These are phyloP conservation scores for Choristoneura rosaceana DNA, from an alignment of 2,888 invertebrate genomes.

Conservation along the genomic window DNA sequence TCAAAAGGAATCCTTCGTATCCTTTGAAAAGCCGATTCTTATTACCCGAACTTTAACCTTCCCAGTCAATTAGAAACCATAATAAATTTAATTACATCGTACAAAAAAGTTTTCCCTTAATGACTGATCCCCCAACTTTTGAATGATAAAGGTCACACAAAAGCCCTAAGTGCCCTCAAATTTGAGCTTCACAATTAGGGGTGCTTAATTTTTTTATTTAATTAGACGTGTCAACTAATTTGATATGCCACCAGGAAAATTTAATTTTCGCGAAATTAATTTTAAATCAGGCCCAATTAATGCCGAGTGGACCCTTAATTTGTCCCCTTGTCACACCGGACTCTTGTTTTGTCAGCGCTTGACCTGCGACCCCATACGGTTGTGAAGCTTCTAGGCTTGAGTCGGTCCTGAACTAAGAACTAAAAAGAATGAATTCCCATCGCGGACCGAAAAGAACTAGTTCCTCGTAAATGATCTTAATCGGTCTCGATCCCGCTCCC, in stretches of 20 bases:
- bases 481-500: too few species aligned
- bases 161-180: constrained; percentile 6
- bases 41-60: constrained; percentile 1
- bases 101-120: constrained; percentile 15
- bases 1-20: not conserved
- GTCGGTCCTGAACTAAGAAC: too few species aligned
- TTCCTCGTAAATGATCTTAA: too few species aligned
- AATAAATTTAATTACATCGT: constrained; percentile 16
- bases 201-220: constrained; percentile 44
- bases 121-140: constrained; percentile 12
- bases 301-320: constrained; percentile 49
- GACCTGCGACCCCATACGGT: too few species aligned
- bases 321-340: constrained; percentile 9
- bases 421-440: too few species aligned
- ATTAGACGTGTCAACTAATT: constrained; percentile 50
- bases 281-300: constrained; percentile 51
- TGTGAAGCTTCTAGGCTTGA: too few species aligned
- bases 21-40: not conserved
- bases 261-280: constrained; percentile 41
- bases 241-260: constrained; percentile 45
- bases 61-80: constrained; percentile 25
- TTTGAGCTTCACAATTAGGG: constrained; percentile 18
- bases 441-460: too few species aligned
- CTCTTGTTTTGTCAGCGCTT: not conserved
- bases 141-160: constrained; percentile 19